Percentiles rank a stretch among this genome's conserved stretches.
phyloP scores from a whole-genome alignment of 1,140 invertebrate genomes.

The Lordiphosa collinella region DNA sequence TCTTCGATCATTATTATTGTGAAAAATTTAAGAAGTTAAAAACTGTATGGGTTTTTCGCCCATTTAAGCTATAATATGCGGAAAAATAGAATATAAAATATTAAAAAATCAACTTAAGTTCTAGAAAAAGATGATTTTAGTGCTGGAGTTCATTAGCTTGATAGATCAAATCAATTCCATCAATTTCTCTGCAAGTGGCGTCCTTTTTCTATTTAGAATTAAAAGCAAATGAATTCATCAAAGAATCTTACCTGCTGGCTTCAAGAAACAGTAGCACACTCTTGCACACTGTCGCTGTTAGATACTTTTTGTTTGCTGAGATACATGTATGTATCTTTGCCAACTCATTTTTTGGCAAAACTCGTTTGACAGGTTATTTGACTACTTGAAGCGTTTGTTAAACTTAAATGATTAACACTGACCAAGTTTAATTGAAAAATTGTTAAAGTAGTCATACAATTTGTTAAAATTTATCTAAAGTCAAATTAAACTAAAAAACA shows the following conservation, averaged over 20 bases:
- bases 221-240: too few species aligned
- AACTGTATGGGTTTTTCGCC: too few species aligned
- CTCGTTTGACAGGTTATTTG: slow-evolving; percentile 48
- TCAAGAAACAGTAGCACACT: not conserved
- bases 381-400: slow-evolving; percentile 1
- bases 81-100: too few species aligned
- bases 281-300: not conserved
- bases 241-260: not conserved
- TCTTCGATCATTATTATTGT: too few species aligned
- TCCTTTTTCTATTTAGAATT: too few species aligned
- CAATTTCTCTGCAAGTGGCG: too few species aligned
- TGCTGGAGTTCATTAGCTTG: too few species aligned
- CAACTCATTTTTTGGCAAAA: slow-evolving; percentile 59
- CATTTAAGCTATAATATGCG: too few species aligned
- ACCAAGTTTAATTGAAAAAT: slow-evolving; percentile 49
- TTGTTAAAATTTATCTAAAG: not conserved
- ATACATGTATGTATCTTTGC: slow-evolving; percentile 8
- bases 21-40: too few species aligned
- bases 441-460: slow-evolving; percentile 12
- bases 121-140: too few species aligned
- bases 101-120: too few species aligned
- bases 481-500: not conserved
- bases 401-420: slow-evolving; percentile 22
- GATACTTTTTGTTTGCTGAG: not conserved
- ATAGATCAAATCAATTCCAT: too few species aligned